A percentile compares a stretch with the other conserved stretches of the same genome.
These are phyloP conservation scores for Pristiophorus japonicus DNA, from an alignment of 2,113 vertebrate species.

Conservation along the genomic window DNA sequence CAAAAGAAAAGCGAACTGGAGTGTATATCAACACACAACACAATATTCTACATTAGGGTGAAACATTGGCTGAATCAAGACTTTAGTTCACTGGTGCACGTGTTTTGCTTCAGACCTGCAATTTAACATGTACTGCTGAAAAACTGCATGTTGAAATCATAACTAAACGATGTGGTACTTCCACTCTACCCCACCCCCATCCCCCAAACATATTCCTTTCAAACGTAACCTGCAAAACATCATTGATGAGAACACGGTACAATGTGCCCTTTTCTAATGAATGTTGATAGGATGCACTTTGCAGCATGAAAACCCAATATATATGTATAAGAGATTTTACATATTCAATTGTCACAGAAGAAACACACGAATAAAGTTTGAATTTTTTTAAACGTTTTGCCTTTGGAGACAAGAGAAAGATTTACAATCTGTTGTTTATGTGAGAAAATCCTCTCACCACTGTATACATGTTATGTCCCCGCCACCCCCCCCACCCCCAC, in stretches of 20 bases:
- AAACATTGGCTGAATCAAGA: not conserved
- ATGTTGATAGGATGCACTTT: not conserved
- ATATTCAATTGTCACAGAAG: not conserved
- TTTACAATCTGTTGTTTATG: constrained; percentile 25
- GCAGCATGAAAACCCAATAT: not conserved
- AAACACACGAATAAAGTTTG: not conserved
- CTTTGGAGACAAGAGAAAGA: constrained; percentile 4
- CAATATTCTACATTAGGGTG: not conserved
- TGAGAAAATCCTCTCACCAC: constrained; percentile 11
- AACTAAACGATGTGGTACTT: not conserved
- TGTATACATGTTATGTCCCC: not conserved
- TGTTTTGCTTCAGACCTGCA: not conserved
- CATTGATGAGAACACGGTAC: not conserved
- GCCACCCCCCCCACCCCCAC: not conserved
- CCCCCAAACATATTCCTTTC: not conserved
- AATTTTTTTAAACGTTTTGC: not conserved
- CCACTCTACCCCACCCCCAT: not conserved
- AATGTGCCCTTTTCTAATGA: not conserved
- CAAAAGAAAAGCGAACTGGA: not conserved
- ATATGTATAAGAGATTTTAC: not conserved
- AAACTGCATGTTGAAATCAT: not conserved
- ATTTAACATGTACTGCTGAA: not conserved
- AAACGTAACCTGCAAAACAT: not conserved
- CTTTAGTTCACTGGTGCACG: no score
- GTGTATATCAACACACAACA: not conserved